A percentile compares a stretch with the other conserved stretches of the same genome.
Conservation (phyloP, 2,888 invertebrate species). For the Ophraella communa region DNA sequence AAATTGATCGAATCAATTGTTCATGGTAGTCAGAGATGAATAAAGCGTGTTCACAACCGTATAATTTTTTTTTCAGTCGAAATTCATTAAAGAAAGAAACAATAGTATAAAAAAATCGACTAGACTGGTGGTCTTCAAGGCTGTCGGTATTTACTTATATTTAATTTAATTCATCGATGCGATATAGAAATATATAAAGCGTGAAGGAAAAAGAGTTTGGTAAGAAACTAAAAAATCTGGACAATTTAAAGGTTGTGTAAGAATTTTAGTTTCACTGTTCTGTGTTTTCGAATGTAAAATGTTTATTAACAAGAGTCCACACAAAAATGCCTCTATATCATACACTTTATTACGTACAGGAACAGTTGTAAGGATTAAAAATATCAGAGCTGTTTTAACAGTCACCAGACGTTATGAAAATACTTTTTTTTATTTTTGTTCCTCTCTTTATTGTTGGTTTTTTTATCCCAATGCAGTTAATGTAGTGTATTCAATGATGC, state of each 20-base stretch:
- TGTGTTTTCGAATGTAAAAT: too few relatives aligned
- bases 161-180: conserved; percentile 14
- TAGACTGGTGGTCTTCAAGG: conserved; percentile 9
- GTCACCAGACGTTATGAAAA: too few relatives aligned
- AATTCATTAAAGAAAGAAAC: conserved; percentile 3
- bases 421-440: too few relatives aligned
- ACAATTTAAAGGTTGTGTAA: background rate
- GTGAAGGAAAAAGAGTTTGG: background rate
- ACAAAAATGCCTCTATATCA: background rate
- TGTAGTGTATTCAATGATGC: too few relatives aligned
- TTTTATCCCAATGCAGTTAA: too few relatives aligned
- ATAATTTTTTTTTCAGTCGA: background rate
- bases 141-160: background rate
- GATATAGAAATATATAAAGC: background rate
- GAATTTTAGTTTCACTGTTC: background rate
- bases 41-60: conserved; percentile 6
- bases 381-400: too few relatives aligned
- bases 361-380: too few relatives aligned
- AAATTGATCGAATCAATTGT: conserved; percentile 16
- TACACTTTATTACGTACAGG: too few relatives aligned
- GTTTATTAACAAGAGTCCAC: background rate
- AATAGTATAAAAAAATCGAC: background rate
- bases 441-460: too few relatives aligned
- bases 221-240: background rate
- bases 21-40: conserved; percentile 11